phyloP scores from a whole-genome alignment of 1,140 invertebrate genomes.

The Pantala flavescens region DNA sequence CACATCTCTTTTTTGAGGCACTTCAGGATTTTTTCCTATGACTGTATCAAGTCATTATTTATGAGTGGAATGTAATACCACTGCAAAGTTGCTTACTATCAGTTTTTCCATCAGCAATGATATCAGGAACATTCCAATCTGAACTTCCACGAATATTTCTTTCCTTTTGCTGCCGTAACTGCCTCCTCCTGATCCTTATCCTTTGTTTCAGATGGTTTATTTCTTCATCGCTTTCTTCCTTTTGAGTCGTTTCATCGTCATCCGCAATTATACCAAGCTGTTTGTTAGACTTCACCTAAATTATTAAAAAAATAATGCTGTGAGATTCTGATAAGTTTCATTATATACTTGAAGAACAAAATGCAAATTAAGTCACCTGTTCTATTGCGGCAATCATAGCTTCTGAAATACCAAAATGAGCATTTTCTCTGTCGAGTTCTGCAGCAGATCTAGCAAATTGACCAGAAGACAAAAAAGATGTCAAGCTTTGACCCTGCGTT shows the following conservation, averaged over 20 bases:
- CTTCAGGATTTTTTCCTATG: too few relatives aligned
- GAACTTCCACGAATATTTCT: slow-evolving; percentile 15
- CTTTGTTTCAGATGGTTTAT: slow-evolving; percentile 53
- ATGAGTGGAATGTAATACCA: too few relatives aligned
- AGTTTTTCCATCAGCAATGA: slow-evolving; percentile 43
- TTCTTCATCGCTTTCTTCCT: slow-evolving; percentile 57
- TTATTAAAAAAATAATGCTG: slow-evolving; percentile 12
- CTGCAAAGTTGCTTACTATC: slow-evolving; percentile 45
- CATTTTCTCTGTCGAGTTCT: slow-evolving; percentile 74
- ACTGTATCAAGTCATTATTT: too few relatives aligned
- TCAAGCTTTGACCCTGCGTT: slow-evolving; percentile 59
- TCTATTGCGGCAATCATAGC: slow-evolving; percentile 76
- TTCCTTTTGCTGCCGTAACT: slow-evolving; percentile 41
- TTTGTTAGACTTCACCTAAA: slow-evolving; percentile 38
- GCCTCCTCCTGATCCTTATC: slow-evolving; percentile 45
- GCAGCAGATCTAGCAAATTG: slow-evolving; percentile 60
- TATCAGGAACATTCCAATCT: slow-evolving; percentile 25
- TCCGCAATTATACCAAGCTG: slow-evolving; percentile 36
- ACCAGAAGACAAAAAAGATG: slow-evolving; percentile 60
- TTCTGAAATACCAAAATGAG: slow-evolving; percentile 76
- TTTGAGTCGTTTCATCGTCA: slow-evolving; percentile 24
- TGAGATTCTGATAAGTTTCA: neutral
- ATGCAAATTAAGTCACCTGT: slow-evolving; percentile 30
- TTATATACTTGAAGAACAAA: neutral
- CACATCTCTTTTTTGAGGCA: too few relatives aligned